Percentiles rank a stretch among this genome's conserved stretches.
phyloP scores from a whole-genome alignment of 2,888 invertebrate species.

The Panopea generosa region DNA sequence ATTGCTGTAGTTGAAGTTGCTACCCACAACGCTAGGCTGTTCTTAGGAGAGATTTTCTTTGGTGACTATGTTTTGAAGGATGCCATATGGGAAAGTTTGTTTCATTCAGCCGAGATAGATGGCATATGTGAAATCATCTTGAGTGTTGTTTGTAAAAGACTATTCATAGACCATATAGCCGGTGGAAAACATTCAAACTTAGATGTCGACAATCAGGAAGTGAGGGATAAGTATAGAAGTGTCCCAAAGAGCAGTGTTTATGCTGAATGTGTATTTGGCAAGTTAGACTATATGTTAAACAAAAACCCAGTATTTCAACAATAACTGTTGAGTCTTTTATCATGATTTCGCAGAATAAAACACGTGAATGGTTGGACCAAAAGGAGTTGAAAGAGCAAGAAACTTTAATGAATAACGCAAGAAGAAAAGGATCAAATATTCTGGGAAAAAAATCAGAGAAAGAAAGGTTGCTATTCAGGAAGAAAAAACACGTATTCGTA shows the following conservation, averaged over 20 bases:
- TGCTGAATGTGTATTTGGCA: constrained; percentile 5
- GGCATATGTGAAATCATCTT: constrained; percentile 2
- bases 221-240: background rate
- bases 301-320: constrained; percentile 10
- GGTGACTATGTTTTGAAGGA: background rate
- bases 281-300: background rate
- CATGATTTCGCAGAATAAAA: constrained; percentile 4
- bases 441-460: background rate
- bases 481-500: background rate
- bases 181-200: background rate
- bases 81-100: background rate
- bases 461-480: background rate
- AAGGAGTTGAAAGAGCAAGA: background rate
- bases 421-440: background rate
- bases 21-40: background rate
- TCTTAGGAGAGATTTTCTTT: background rate
- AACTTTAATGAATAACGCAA: background rate
- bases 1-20: background rate
- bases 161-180: constrained; percentile 1
- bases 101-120: background rate
- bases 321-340: background rate
- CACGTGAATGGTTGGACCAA: background rate
- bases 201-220: background rate
- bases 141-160: background rate
- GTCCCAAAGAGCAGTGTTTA: constrained; percentile 7